Evolutionary conservation across 2,888 invertebrate genomes (phyloP), one percentile per base, ranked within the genome.

Genomic region (Lathronympha strigana): DNA sequence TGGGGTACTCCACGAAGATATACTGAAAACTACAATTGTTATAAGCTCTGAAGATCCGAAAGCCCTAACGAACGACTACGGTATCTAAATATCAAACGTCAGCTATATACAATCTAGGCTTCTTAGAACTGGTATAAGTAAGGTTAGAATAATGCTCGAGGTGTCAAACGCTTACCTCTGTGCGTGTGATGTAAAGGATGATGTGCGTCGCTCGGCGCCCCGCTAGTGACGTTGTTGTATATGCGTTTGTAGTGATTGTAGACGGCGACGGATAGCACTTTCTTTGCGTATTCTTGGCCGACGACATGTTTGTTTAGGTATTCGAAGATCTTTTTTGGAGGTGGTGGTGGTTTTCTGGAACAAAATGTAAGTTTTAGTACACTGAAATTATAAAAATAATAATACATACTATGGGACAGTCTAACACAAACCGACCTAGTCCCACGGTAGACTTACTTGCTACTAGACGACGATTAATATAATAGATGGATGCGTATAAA

Each of bases 221-320:
- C 81, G 77, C 84, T 81, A 85, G 93, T 73, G 67, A 97, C 93
- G 90, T 99, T 99, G 87, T 99, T 98, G 87, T 97, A 97, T 80
- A 99, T 98, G 77, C 99, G 93, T 92, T 99, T 99, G 90, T 99
- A 99, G 86, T 99, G 99, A 91, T 99, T 99, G 92, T 99, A 99
- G 0, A 99, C 99, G 11, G 99, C 99, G 36, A 99, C 99, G 0
- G 99, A 96, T 38, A 99, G 92, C 40, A 99, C 98, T 90, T 99
- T 99, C 91, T 99, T 99, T 0, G 99, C 99, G 85, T 96, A 95
- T 72, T 98, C 97, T 87, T 99, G 99, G 0, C 99, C 99, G 21
- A 99, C 96, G 13, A 99, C 99, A 91, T 98, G 98, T 79, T 96
- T 96, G 92, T 99, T 97, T 71, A 99, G 92, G 90, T 97, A 99